A percentile compares a stretch with the other conserved stretches of the same genome.
These are phyloP conservation scores for Rhyacophila evoluta DNA, from an alignment of 2,888 invertebrate species.

Conservation along the genomic window DNA sequence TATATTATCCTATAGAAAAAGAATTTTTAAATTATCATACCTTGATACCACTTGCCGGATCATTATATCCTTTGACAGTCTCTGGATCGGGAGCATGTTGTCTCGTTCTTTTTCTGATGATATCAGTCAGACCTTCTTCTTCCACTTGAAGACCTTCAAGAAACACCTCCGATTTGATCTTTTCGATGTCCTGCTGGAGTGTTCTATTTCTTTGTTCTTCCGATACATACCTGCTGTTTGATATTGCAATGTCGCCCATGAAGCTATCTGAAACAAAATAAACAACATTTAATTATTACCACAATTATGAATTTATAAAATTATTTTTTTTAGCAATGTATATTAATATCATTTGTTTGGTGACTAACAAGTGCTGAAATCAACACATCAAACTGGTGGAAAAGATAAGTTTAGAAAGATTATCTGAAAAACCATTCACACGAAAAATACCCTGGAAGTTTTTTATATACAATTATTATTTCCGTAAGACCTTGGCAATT, in stretches of 20 bases:
- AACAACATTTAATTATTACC: too few species aligned
- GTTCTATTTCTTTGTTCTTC: conserved; percentile 72
- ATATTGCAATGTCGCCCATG: conserved; percentile 86
- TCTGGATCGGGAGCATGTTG: conserved; percentile 69
- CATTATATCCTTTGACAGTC: conserved; percentile 68
- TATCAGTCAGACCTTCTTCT: conserved; percentile 84
- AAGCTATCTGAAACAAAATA: conserved; percentile 77
- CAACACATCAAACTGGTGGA: too few species aligned
- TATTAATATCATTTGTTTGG: too few species aligned
- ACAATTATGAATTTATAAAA: too few species aligned
- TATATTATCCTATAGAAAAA: too few species aligned
- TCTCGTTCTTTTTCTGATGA: conserved; percentile 78
- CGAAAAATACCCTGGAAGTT: too few species aligned
- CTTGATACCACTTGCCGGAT: conserved; percentile 65
- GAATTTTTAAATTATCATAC: conserved; percentile 59
- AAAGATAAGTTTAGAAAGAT: too few species aligned
- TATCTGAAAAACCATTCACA: too few species aligned
- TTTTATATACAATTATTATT: too few species aligned
- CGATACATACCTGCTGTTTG: conserved; percentile 66
- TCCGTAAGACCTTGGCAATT: too few species aligned
- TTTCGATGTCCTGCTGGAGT: conserved; percentile 82
- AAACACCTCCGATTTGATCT: conserved; percentile 84
- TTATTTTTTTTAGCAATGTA: too few species aligned
- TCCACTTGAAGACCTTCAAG: conserved; percentile 86
- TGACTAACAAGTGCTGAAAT: too few species aligned